Base-by-base conservation (phyloP, 1,140 invertebrate genomes). In the Telenomus remus region DNA sequence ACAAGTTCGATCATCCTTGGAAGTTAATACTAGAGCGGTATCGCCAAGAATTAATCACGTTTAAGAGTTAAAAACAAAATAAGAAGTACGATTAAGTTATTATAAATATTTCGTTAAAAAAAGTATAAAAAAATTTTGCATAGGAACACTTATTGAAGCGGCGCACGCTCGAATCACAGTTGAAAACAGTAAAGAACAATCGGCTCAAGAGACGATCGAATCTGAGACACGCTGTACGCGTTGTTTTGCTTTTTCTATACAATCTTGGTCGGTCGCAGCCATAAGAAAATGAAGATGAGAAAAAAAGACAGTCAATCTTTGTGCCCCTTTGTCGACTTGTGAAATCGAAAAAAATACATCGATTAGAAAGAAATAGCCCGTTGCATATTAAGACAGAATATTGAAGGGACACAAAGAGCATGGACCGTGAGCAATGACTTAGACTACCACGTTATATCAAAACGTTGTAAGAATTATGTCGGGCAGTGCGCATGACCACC, bases 381-480 rank as follows among this genome's bases (percentile, higher is more conserved):
- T 27, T 27, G 19, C 1, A 27, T 27, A 27, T 27, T 27, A 3
- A 27, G 19, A 27, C 2, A 27, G 2, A 1, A 3, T 3, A 27
- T 27, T 27, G 19, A 64, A 59, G 54, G 33, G 61, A 27, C 11
- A 37, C 59, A 61, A 69, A 65, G 59, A 75, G 27, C 60, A 43
- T 57, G 49, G 19, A 65, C 48, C 66, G 66, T 71, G 81, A 81
- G 74, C 70, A 81, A 74, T 75, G 77, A 83, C 80, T 82, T 83
- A 84, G 84, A 80, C 80, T 83, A 84, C 76, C 79, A 79, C 79
- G 74, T 79, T 84, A 85, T 81, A 75, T 77, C 83, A 84, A 79
- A 83, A 85, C 80, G 80, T 84, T 71, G 78, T 83, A 82, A 78
- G 80, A 85, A 81, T 84, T 81, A 83, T 48, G 56, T 51, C 46